Percentiles rank a stretch among this genome's conserved stretches.
These are phyloP conservation scores for Tricholaema leucomelas DNA, from an alignment of 2,113 vertebrate species.

Conservation along the genomic window DNA sequence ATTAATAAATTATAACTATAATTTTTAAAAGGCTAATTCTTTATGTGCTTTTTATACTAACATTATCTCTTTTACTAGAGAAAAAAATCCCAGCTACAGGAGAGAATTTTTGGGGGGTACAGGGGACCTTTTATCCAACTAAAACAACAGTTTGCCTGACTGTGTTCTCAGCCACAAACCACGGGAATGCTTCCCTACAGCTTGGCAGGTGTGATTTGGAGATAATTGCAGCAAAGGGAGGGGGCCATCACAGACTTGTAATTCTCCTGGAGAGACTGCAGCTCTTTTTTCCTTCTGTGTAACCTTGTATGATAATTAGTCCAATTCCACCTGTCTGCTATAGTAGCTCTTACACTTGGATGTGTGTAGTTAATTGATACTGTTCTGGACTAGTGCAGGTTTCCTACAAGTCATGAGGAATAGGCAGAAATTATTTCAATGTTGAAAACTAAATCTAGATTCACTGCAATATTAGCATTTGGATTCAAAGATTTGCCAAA, in stretches of 20 bases:
- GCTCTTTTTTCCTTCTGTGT: not conserved
- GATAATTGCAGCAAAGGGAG: slow-evolving; percentile 51
- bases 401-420: not conserved
- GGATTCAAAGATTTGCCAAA: not conserved
- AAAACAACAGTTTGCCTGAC: slow-evolving; percentile 24
- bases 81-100: too few relatives aligned
- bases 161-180: not conserved
- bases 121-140: not conserved
- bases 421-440: not conserved
- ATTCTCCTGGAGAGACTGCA: slow-evolving; percentile 24
- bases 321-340: slow-evolving; percentile 27
- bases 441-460: not conserved
- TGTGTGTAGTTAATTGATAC: slow-evolving; percentile 46
- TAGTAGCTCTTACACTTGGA: not conserved
- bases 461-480: not conserved
- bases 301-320: slow-evolving; percentile 29
- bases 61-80: too few relatives aligned
- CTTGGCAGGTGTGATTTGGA: slow-evolving; percentile 58
- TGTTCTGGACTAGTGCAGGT: slow-evolving; percentile 6
- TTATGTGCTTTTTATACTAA: too few relatives aligned
- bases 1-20: too few relatives aligned
- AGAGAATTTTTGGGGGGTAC: too few relatives aligned
- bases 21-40: too few relatives aligned
- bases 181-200: slow-evolving; percentile 30
- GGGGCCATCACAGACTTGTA: slow-evolving; percentile 8